These are phyloP conservation scores for Bombus cullumanus DNA, from an alignment of 1,140 invertebrate genomes.

Conservation along the genomic window DNA sequence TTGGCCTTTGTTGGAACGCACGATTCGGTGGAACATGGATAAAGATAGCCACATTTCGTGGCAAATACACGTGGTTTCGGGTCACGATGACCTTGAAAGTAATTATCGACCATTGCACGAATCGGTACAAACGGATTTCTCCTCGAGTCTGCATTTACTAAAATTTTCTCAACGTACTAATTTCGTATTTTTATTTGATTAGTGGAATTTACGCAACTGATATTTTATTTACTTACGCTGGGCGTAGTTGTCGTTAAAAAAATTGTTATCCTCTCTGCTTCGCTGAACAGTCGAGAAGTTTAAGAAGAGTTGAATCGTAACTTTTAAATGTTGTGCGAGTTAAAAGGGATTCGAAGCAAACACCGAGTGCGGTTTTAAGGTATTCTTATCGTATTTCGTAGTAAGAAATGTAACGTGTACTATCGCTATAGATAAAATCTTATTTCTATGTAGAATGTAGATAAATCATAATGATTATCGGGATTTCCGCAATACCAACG, in stretches of 20 bases:
- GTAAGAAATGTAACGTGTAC: too few relatives aligned
- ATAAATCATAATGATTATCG: too few relatives aligned
- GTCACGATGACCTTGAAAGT: conserved; percentile 54
- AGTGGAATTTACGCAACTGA: neutral
- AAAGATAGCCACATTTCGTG: conserved; percentile 63
- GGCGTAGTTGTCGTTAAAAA: neutral
- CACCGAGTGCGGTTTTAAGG: too few relatives aligned
- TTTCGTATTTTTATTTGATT: neutral
- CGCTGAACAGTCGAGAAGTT: neutral
- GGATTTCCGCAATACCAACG: neutral
- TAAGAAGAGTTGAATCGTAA: neutral
- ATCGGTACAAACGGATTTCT: neutral
- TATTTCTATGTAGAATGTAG: too few relatives aligned
- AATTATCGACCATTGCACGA: conserved; percentile 30
- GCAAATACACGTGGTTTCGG: conserved; percentile 54
- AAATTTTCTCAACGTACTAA: neutral
- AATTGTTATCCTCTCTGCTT: too few relatives aligned
- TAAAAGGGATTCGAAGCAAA: neutral
- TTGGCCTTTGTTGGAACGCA: conserved; percentile 65
- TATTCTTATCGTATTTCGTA: too few relatives aligned
- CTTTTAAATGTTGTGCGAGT: neutral
- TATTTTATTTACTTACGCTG: neutral
- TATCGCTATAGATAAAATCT: too few relatives aligned
- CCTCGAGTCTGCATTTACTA: neutral
- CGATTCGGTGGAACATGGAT: conserved; percentile 37